These are phyloP conservation scores for Platycnemis pennipes DNA, from an alignment of 2,888 invertebrate species.

Conservation along the genomic window DNA sequence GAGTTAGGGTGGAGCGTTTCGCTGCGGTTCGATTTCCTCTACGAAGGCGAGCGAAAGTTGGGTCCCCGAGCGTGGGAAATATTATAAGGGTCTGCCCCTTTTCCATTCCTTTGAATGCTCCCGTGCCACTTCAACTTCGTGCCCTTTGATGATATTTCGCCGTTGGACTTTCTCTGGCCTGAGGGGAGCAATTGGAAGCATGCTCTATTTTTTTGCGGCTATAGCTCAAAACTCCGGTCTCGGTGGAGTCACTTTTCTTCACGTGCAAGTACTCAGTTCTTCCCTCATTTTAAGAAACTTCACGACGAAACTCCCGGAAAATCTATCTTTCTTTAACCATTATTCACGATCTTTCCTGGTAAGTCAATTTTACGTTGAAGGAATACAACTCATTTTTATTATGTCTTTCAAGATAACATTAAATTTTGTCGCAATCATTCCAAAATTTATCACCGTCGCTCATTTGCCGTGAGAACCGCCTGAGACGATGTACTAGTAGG, in stretches of 20 bases:
- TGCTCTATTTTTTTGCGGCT: not conserved
- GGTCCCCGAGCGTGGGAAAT: not conserved
- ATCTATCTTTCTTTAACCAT: too few species aligned
- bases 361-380: not conserved
- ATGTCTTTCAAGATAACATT: too few species aligned
- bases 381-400: too few species aligned
- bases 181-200: not conserved
- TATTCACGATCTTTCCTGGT: not conserved
- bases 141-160: not conserved
- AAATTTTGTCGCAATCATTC: too few species aligned
- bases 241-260: not conserved
- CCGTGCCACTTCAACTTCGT: not conserved
- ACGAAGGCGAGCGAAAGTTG: not conserved
- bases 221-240: not conserved
- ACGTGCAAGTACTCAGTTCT: not conserved
- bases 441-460: too few species aligned
- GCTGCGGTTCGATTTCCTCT: not conserved
- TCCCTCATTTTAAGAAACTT: not conserved
- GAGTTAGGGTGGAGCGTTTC: not conserved
- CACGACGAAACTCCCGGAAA: too few species aligned
- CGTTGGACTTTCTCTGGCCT: not conserved
- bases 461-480: too few species aligned
- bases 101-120: not conserved
- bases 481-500: too few species aligned
- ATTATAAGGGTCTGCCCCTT: not conserved